Evolutionary conservation across 2,888 invertebrate genomes (phyloP).

Genomic region (Phytoseiulus persimilis): DNA sequence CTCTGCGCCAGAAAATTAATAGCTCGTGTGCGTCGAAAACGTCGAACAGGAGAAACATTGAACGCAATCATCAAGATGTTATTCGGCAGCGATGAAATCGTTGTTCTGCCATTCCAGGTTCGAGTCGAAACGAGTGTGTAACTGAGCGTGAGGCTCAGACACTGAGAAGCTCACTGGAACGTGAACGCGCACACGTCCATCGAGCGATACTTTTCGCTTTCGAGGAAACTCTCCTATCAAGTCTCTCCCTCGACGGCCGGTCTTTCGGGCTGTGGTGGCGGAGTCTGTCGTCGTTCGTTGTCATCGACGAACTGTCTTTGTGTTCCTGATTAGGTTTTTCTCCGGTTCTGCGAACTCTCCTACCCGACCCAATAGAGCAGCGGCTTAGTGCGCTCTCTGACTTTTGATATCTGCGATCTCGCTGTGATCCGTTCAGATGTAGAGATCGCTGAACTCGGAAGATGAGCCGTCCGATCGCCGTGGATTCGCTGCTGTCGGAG

Average conservation of each 20-base stretch:
- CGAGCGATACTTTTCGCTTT: not conserved
- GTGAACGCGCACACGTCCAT: not conserved
- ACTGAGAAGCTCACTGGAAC: not conserved
- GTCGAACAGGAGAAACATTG: not conserved
- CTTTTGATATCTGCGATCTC: not conserved
- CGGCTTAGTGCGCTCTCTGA: not conserved
- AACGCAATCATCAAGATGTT: not conserved
- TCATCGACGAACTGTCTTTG: not conserved
- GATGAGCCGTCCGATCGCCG: not conserved
- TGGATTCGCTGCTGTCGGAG: not conserved
- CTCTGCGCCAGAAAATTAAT: not conserved
- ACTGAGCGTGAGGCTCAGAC: not conserved
- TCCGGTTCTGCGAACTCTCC: not conserved
- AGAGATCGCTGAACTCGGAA: not conserved
- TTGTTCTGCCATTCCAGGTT: not conserved
- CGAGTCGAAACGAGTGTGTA: not conserved
- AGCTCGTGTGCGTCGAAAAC: not conserved
- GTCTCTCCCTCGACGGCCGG: not conserved
- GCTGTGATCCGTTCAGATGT: not conserved
- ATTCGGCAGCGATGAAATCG: not conserved
- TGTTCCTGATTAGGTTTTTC: not conserved
- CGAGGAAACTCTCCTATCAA: not conserved
- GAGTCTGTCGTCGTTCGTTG: not conserved
- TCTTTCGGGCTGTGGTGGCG: not conserved
- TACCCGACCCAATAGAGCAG: not conserved